Percentiles rank a stretch among this genome's conserved stretches.
Evolutionary conservation across 2,113 vertebrate species (phyloP).

Genomic region (Aix galericulata): DNA sequence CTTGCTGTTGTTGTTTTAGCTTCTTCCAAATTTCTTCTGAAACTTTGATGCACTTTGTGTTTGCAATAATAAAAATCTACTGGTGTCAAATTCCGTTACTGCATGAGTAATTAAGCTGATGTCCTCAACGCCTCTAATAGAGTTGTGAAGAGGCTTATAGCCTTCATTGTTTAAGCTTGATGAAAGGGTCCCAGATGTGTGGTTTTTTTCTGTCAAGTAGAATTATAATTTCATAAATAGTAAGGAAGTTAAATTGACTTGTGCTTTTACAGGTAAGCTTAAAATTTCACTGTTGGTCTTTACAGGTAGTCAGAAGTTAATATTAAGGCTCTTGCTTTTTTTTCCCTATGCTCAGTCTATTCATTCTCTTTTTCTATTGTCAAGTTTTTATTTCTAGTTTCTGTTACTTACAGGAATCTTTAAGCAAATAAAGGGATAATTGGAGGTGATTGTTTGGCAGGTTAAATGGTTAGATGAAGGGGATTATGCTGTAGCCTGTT

Average conservation of each 20-base stretch:
- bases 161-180: neutral
- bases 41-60: neutral
- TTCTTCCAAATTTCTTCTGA: slow-evolving; percentile 27
- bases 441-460: neutral
- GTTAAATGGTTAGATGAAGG: neutral
- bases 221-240: neutral
- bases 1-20: slow-evolving; percentile 13
- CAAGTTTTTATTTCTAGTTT: neutral
- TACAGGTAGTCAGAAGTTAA: neutral
- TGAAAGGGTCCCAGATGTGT: neutral
- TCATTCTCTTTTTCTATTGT: neutral
- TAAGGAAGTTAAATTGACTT: neutral
- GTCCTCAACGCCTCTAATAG: neutral
- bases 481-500: neutral
- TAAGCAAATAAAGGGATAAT: neutral
- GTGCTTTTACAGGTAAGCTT: neutral
- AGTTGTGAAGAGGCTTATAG: slow-evolving; percentile 15
- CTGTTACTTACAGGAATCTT: neutral
- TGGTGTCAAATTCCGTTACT: neutral
- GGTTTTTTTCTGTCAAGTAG: neutral
- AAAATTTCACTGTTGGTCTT: neutral
- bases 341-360: neutral
- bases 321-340: neutral
- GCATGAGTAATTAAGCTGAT: neutral
- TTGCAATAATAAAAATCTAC: neutral